Percentiles rank a stretch among this genome's conserved stretches.
Evolutionary conservation across 2,888 invertebrate genomes (phyloP).

Genomic region (Leptopilina myrica): DNA sequence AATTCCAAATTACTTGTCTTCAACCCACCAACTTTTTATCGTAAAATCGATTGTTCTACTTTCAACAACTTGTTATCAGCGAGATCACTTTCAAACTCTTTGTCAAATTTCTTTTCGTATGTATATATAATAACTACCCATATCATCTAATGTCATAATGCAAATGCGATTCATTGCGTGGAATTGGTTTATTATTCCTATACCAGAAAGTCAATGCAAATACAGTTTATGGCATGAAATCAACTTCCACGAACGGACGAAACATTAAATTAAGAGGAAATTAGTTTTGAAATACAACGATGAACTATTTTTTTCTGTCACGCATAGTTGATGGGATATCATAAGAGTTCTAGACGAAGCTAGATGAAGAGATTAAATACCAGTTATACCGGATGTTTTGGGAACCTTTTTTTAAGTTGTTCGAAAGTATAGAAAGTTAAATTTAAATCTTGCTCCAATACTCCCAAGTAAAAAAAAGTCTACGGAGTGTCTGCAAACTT

Average conservation of each 20-base stretch:
- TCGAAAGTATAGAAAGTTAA: no score
- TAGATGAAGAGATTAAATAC: no score
- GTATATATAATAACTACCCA: background rate
- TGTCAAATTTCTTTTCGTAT: background rate
- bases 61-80: constrained; percentile 62
- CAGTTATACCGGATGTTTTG: no score
- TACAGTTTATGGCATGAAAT: background rate
- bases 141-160: background rate
- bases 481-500: no score
- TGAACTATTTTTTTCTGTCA: background rate
- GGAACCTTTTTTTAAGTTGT: no score
- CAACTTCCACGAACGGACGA: background rate
- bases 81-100: constrained; percentile 61
- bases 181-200: constrained; percentile 7
- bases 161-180: constrained; percentile 14
- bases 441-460: no score
- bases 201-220: background rate
- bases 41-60: constrained; percentile 71
- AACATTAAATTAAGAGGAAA: constrained; percentile 1
- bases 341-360: no score
- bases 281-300: background rate
- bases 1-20: constrained; percentile 40
- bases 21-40: constrained; percentile 62
- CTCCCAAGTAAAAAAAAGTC: no score
- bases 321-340: background rate